phyloP scores from a whole-genome alignment of 92 coral and sea anemone genomes.

The Virgularia gustaviana region DNA sequence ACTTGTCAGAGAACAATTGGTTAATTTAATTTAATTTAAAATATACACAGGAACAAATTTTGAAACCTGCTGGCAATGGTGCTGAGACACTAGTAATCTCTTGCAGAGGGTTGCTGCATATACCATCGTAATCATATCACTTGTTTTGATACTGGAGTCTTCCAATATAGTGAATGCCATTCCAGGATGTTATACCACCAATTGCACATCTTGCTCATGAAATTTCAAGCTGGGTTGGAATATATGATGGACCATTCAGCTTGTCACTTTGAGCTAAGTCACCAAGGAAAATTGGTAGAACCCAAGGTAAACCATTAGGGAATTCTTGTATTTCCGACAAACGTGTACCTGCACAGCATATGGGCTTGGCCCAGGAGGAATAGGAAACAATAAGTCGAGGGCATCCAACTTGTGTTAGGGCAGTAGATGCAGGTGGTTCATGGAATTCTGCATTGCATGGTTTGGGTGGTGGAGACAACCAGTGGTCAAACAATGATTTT shows the following conservation, averaged over 20 bases:
- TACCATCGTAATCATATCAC: neutral
- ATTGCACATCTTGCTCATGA: neutral
- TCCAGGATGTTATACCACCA: constrained; percentile 2
- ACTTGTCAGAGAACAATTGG: no score
- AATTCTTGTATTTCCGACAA: neutral
- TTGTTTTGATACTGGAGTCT: neutral
- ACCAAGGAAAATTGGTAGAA: constrained; percentile 7
- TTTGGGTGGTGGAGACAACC: constrained; percentile 3
- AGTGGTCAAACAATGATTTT: no score
- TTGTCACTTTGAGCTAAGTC: neutral
- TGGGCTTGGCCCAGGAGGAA: neutral
- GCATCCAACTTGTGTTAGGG: neutral
- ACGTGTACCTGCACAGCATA: neutral
- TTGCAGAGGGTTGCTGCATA: neutral
- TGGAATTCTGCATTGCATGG: neutral
- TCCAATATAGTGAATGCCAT: neutral
- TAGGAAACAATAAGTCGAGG: neutral
- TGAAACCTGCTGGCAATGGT: neutral
- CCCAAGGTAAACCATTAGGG: neutral
- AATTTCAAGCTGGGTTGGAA: neutral
- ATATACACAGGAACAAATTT: neutral
- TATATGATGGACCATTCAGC: neutral
- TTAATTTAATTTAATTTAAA: no score
- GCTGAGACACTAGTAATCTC: neutral
- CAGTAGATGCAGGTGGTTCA: neutral